A percentile compares a stretch with the other conserved stretches of the same genome.
Evolutionary conservation across 2,797 vertebrate genomes (phyloP).

Genomic region (Loris lydekkerianus): DNA sequence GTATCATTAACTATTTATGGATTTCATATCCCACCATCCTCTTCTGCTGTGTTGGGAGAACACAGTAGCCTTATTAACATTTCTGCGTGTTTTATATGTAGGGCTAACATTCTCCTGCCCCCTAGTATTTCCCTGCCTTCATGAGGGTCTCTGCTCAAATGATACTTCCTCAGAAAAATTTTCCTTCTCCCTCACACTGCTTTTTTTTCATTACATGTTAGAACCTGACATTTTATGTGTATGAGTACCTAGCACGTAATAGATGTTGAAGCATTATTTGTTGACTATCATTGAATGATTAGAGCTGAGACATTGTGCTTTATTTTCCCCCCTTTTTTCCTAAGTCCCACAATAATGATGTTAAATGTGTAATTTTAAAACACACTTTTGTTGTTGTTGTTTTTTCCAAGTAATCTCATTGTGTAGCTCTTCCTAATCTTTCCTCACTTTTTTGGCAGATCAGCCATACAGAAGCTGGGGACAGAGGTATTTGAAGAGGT

Average conservation of each 20-base stretch:
- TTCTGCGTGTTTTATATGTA: neutral
- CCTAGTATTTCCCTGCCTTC: neutral
- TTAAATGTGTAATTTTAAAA: neutral
- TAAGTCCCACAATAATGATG: neutral
- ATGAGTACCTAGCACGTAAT: too few species aligned
- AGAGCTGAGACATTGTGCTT: neutral
- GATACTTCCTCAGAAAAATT: neutral
- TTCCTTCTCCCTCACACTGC: neutral
- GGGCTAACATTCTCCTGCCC: neutral
- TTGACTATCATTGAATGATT: neutral
- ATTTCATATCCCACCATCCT: neutral
- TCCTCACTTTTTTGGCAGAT: slow-evolving; percentile 82
- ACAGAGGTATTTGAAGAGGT: slow-evolving; percentile 88
- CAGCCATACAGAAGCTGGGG: slow-evolving; percentile 89
- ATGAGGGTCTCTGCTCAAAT: neutral
- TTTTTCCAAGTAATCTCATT: neutral
- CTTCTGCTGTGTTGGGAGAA: neutral
- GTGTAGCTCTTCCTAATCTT: neutral
- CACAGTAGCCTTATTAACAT: neutral
- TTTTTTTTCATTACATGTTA: neutral
- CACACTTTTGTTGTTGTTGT: neutral
- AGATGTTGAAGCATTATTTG: neutral
- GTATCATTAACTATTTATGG: neutral
- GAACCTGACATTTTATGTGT: neutral
- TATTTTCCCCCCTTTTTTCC: rapidly evolving